phyloP scores from a whole-genome alignment of 2,797 vertebrate genomes.

The Atherinosoma microstoma region DNA sequence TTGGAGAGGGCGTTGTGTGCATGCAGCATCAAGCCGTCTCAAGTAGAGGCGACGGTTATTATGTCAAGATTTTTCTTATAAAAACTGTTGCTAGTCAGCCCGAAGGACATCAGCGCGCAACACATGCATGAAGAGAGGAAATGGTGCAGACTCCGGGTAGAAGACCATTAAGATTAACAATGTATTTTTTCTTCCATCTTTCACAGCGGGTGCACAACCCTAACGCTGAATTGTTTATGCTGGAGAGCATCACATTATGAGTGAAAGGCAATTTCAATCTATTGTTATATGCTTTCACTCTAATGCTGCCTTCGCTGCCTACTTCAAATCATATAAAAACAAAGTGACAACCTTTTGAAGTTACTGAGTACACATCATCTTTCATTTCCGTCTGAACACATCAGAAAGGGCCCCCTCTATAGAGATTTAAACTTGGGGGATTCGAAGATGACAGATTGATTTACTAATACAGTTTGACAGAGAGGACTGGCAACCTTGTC shows the following conservation, averaged over 20 bases:
- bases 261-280: conserved; percentile 57
- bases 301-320: conserved; percentile 36
- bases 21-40: conserved; percentile 39
- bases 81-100: conserved; percentile 45
- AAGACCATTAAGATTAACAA: conserved; percentile 60
- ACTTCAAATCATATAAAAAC: conserved; percentile 61
- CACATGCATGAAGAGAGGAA: conserved; percentile 24
- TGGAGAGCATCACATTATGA: conserved; percentile 47
- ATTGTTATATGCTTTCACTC: conserved; percentile 56
- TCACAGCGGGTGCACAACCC: conserved; percentile 19
- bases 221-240: conserved; percentile 38
- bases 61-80: conserved; percentile 32
- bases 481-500: conserved; percentile 75
- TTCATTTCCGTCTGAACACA: conserved; percentile 72
- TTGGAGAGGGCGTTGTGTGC: background rate
- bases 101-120: conserved; percentile 40
- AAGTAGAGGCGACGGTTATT: conserved; percentile 13
- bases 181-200: conserved; percentile 37
- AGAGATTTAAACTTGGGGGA: conserved; percentile 70
- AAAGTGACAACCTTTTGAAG: conserved; percentile 73
- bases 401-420: conserved; percentile 58
- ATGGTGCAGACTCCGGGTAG: conserved; percentile 26
- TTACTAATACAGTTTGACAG: conserved; percentile 82
- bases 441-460: conserved; percentile 81
- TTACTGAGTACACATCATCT: conserved; percentile 69